Base-by-base conservation (phyloP, 2,113 vertebrate genomes). In the Asarcornis scutulata region DNA sequence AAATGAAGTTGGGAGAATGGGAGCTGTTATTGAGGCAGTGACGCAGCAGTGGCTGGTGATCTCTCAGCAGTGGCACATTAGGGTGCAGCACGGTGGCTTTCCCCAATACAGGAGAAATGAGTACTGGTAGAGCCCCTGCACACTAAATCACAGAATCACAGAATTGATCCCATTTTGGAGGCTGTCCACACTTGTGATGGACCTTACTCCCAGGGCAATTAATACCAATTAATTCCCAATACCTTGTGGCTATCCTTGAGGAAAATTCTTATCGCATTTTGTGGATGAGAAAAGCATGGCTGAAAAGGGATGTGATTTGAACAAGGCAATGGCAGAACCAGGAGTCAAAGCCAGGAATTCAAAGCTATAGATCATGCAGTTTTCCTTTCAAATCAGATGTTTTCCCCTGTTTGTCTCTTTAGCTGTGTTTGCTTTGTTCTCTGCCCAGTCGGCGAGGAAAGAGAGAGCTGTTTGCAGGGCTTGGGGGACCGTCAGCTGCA, bases 391-490 rank as follows among this genome's bases (percentile, higher is more conserved):
- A 13, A 83, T 23, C 63, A 31, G n/a, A 27, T 34, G 44, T 5
- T 77, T 50, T 77, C 40, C 46, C 26, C n/a, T 23, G 1, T 66
- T 66, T 38, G 5, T 27, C 67, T 17, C 48, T 44, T 59, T 5
- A 34, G 8, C 26, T 36, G 0, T 4, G 3, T 69, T 71, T 32
- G 0, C 46, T 67, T 59, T 40, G 38, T 34, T 67, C 77, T 85
- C 34, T 60, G 55, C 27, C 83, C 0, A 0, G 4, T 1, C 2
- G 6, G 46, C 0, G 23, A 55, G 69, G 53, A 73, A 68, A 83
- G 13, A 50, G 73, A 82, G 67, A 83, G 32, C 13, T 56, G 34
- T 42, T 29, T 38, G 42, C 26, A 21, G 34, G 63, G 58, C 29
- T 27, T 29, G 40, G 31, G 32, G 58, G n/a, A 17, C 78, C 18